Evolutionary conservation across 2,113 vertebrate species (phyloP), one percentile per base, ranked within the genome.

Genomic region (Rostratula benghalensis): DNA sequence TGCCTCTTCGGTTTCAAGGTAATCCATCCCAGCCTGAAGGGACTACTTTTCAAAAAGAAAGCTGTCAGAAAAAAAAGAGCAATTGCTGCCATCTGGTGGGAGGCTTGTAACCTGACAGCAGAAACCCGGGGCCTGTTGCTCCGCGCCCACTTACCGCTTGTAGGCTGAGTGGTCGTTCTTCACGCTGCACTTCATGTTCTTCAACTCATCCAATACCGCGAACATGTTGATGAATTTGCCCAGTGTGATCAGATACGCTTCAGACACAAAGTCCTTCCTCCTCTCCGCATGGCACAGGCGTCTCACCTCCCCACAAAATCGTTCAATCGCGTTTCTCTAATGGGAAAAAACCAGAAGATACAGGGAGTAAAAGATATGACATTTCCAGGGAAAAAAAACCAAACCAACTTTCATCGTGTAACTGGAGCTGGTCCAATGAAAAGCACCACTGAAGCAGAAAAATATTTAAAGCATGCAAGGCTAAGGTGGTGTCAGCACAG

Each of bases 221-320:
- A 99, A 99, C 99, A 99, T 99, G 97, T 99, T 99, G 98, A 99
- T 99, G 97, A 99, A 99, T 94, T 99, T 99, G 30, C 99, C 99
- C 69, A 99, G 97, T 0, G 99, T 99, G 74, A 99, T 98, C 56
- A 99, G 98, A 93, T 99, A 99, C 0, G 99, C 99, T 96, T 99
- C 99, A 0, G 99, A 99, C 43, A 99, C 99, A 48, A 99, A 99
- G 97, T 99, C 99, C 95, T 99, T 99, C 86, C 99, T 98, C 87
- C 99, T 97, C 97, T 99, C 99, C 0, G 98, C 98, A 0, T 99
- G 99, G 95, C 99, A 99, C 79, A 99, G 97, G 5, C 99, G 99
- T 6, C 99, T 98, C 77, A 99, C 98, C 96, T 99, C 99, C 13
- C 99, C 99, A 37, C 99, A 99, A 96, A 99, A 99, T 16, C 99